Conservation (phyloP, 2,888 invertebrate species). For the Cantharis rustica region DNA sequence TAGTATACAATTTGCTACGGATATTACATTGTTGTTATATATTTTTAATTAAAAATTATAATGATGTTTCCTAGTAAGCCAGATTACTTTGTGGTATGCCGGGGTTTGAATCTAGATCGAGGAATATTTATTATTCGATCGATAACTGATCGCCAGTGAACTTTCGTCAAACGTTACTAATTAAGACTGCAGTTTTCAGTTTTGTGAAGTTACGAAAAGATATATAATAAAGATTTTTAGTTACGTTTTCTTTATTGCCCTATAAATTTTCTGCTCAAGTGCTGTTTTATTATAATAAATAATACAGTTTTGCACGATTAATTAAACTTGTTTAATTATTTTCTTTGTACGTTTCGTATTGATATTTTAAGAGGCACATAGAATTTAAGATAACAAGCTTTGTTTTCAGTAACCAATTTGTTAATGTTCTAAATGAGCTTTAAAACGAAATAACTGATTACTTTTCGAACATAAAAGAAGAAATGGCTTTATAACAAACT, state of each 20-base stretch:
- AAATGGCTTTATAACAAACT: neutral
- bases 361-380: neutral
- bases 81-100: too few relatives aligned
- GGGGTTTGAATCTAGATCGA: too few relatives aligned
- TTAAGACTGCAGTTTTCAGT: neutral
- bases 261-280: neutral
- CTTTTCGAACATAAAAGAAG: neutral
- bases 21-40: neutral
- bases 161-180: neutral
- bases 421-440: neutral
- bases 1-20: neutral
- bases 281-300: neutral
- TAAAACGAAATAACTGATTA: neutral
- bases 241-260: neutral
- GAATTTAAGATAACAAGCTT: neutral
- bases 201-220: neutral
- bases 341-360: neutral
- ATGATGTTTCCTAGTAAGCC: neutral
- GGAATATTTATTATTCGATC: too few relatives aligned
- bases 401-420: neutral
- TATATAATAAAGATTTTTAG: neutral
- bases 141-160: too few relatives aligned
- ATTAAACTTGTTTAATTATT: neutral
- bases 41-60: neutral
- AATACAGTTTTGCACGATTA: neutral